Conservation (phyloP, 2,888 invertebrate species). For the Caenorhabditis japonica region DNA sequence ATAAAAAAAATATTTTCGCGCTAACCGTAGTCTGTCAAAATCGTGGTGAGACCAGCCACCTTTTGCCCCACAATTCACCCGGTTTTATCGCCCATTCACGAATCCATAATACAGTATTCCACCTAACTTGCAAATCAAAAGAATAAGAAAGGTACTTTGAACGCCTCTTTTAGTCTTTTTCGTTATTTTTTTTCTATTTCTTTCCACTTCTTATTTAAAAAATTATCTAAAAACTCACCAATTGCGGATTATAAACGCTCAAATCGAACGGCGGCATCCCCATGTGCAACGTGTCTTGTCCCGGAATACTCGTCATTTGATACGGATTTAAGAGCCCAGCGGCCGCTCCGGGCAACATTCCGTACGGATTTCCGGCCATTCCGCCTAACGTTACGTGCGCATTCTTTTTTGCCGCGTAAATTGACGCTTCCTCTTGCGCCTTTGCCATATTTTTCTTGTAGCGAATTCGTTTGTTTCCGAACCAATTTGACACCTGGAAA, state of each 20-base stretch:
- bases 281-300: conserved; percentile 61
- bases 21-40: no score
- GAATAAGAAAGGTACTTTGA: no score
- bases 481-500: conserved; percentile 88
- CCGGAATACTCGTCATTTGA: conserved; percentile 59
- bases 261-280: conserved; percentile 64
- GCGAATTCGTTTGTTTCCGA: conserved; percentile 98
- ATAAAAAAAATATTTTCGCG: no score
- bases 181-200: no score
- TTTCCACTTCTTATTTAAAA: no score
- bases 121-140: no score
- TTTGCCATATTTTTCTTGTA: conserved; percentile 99
- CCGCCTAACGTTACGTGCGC: conserved; percentile 75
- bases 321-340: conserved; percentile 63
- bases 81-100: no score
- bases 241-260: conserved; percentile 64
- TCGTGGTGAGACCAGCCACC: no score
- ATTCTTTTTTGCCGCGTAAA: conserved; percentile 98
- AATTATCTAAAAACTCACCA: conserved; percentile 58
- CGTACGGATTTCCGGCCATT: conserved; percentile 55
- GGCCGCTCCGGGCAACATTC: conserved; percentile 54
- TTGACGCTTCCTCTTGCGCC: conserved; percentile 96
- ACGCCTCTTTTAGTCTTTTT: no score
- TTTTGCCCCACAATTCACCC: no score
- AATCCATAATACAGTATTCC: no score